These are phyloP conservation scores for Simalia tracyae DNA, from an alignment of 2,797 vertebrate species.

Conservation along the genomic window DNA sequence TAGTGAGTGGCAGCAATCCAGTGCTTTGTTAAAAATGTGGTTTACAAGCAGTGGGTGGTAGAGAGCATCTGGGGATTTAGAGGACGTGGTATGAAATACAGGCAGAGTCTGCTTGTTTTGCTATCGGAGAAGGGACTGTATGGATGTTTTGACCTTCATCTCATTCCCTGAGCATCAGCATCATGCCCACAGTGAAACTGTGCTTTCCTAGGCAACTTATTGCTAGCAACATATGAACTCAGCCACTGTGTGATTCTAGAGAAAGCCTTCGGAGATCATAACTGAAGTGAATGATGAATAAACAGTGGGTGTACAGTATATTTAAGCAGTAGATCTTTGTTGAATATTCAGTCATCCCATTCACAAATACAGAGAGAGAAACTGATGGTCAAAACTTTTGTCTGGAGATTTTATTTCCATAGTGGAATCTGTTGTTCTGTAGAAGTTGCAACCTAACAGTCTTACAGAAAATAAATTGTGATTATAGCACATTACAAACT, in stretches of 20 bases:
- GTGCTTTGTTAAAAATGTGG: background rate
- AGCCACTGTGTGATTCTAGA: background rate
- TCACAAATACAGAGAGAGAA: slow-evolving; percentile 3
- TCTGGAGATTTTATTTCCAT: slow-evolving; percentile 10
- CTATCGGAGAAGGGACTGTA: background rate
- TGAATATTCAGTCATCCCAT: background rate
- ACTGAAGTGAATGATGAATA: background rate
- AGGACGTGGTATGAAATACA: background rate
- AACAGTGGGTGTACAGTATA: background rate
- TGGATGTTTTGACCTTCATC: background rate
- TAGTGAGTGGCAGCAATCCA: background rate
- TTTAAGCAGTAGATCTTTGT: slow-evolving; percentile 21
- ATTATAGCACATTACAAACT: background rate
- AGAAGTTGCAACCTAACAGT: slow-evolving; percentile 8
- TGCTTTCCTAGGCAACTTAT: background rate
- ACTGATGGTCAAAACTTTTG: slow-evolving; percentile 8
- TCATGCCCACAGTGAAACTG: background rate
- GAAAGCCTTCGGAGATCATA: background rate
- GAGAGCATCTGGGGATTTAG: background rate
- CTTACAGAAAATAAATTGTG: slow-evolving; percentile 20
- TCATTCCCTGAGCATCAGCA: background rate
- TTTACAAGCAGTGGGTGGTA: background rate
- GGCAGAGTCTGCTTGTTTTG: background rate
- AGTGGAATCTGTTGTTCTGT: slow-evolving; percentile 9
- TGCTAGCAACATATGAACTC: background rate